phyloP scores from a whole-genome alignment of 2,888 invertebrate species.

The Cheilosia urbana region DNA sequence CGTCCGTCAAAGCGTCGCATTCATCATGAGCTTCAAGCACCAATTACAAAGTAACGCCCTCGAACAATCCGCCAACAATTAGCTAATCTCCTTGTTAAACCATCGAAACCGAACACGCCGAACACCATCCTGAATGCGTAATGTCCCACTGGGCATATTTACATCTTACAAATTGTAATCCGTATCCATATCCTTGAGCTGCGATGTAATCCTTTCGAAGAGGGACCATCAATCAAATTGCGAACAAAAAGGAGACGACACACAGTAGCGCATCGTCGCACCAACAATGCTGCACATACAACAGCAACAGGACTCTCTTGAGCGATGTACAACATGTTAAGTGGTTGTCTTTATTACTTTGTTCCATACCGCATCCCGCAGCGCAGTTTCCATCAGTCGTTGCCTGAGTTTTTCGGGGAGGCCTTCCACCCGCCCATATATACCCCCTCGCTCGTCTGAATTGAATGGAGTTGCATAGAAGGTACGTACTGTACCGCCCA shows the following conservation, averaged over 20 bases:
- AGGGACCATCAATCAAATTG: conserved; percentile 66
- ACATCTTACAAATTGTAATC: conserved; percentile 68
- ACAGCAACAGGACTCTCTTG: conserved; percentile 58
- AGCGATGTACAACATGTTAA: conserved; percentile 37
- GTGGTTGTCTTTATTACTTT: conserved; percentile 41
- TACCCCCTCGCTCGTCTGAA: conserved; percentile 2
- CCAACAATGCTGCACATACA: background rate
- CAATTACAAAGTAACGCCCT: conserved; percentile 38
- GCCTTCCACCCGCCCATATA: conserved; percentile 14
- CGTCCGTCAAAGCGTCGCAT: background rate
- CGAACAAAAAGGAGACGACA: conserved; percentile 45
- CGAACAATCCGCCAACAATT: conserved; percentile 47
- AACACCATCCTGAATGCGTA: conserved; percentile 63
- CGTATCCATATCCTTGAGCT: conserved; percentile 63
- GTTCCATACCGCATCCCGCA: background rate
- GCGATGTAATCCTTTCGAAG: conserved; percentile 66
- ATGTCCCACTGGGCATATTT: conserved; percentile 49
- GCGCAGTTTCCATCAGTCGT: background rate
- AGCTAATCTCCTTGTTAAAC: conserved; percentile 40
- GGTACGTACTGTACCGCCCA: conserved; percentile 43
- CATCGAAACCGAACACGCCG: conserved; percentile 30
- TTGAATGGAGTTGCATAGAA: conserved; percentile 32
- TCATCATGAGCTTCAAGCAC: background rate
- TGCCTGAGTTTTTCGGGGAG: conserved; percentile 23
- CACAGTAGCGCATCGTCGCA: background rate